Evolutionary conservation across 35 echinoderm and acorn worm genomes (phyloP), one percentile per base, ranked within the genome.

Genomic region (Diadema setosum): DNA sequence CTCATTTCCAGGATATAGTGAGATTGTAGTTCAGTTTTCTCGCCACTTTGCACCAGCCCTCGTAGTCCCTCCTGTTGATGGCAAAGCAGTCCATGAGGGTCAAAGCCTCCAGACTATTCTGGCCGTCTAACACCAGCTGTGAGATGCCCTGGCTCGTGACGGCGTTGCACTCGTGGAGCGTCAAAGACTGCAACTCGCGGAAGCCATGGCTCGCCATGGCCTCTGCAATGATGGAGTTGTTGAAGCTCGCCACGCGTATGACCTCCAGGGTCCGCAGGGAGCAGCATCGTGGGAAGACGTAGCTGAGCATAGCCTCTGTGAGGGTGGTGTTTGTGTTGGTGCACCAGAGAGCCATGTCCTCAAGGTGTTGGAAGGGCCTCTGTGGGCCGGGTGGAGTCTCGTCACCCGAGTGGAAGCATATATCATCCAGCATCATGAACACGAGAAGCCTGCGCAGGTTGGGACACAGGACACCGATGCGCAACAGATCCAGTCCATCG

Each of bases 21-120:
- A 78, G 73, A 24, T 78, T 78, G 23, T 78, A 78, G 39, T 78
- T 78, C 11, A 33, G 36, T 78, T 41, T 78, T 41, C 37, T 78
- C 21, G 24, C 40, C 0, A 78, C 9, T 36, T 78, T 78, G 39
- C 29, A 36, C 73, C 73, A 78, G 16, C 73, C 40, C 44, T 78
- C 73, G 44, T 78, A 78, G n/a, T 78, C 73, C 20, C 73, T 18
- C 2, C 73, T 34, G 2, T 34, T 78, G n/a, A 44, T 78, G 20
- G 27, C 37, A 36, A 78, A 78, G 40, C 73, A 78, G 23, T 78
- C 73, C 73, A 78, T 78, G 39, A 78, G 73, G 24, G 73, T 78
- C 40, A 78, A 9, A 36, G 73, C 25, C 20, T 78, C 35, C 40
- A 78, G 37, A 5, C 39, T 20, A 18, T 78, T 78, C 2, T 41